phyloP scores from a whole-genome alignment of 2,888 invertebrate genomes.

The Amphipoea lucens region DNA sequence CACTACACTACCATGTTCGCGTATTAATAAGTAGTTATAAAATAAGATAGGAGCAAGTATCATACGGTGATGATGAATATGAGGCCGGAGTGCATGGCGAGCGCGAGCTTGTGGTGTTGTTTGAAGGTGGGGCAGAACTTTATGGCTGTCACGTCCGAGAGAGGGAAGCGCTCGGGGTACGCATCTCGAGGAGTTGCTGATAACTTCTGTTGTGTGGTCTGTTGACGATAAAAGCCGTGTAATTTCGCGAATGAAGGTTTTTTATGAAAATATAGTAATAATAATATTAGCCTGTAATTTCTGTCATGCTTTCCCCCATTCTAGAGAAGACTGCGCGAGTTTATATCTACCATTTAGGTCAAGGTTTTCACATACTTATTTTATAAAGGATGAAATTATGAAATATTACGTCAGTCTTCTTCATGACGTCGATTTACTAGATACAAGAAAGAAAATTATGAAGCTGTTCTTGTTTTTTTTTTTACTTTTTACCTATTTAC shows the following conservation, averaged over 20 bases:
- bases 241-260: neutral
- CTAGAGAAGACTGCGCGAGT: neutral
- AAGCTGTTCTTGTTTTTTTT: neutral
- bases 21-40: constrained; percentile 17
- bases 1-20: constrained; percentile 1
- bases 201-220: constrained; percentile 65
- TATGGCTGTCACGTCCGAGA: constrained; percentile 79
- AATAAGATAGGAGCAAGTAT: constrained; percentile 43
- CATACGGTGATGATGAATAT: constrained; percentile 76
- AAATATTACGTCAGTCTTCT: neutral
- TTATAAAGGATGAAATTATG: neutral
- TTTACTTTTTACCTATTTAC: constrained; percentile 13
- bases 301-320: neutral
- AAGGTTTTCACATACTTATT: neutral
- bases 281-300: constrained; percentile 7
- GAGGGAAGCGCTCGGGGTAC: constrained; percentile 81
- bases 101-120: constrained; percentile 77
- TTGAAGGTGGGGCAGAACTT: constrained; percentile 78
- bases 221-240: constrained; percentile 25
- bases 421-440: neutral
- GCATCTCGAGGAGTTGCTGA: constrained; percentile 63
- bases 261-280: neutral
- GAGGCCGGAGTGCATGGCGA: constrained; percentile 82
- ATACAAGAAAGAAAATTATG: neutral
- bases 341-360: neutral